Conservation (phyloP, 2,113 vertebrate genomes). For the Carollia perspicillata region DNA sequence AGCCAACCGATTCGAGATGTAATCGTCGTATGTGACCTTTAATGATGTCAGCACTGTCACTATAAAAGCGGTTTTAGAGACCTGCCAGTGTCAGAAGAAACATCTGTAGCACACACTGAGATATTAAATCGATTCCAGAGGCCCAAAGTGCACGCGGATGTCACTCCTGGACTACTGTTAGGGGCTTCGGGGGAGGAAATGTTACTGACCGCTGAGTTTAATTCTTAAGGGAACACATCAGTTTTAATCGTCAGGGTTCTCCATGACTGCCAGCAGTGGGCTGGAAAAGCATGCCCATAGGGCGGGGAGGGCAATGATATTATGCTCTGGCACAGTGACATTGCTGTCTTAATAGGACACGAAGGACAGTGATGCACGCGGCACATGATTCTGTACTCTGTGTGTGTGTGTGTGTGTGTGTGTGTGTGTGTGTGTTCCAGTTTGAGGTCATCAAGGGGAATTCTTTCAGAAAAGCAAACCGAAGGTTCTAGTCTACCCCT, state of each 20-base stretch:
- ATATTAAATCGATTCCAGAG: conserved; percentile 26
- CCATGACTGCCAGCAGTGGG: neutral
- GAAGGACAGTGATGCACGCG: neutral
- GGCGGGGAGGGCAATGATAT: neutral
- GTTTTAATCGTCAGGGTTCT: conserved; percentile 19
- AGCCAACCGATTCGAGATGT: neutral
- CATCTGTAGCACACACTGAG: neutral
- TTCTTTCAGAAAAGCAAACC: neutral
- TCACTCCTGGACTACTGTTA: conserved; percentile 23
- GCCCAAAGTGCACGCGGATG: neutral
- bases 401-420: too few species aligned
- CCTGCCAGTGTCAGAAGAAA: neutral
- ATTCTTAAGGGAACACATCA: conserved; percentile 47
- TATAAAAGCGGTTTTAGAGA: neutral
- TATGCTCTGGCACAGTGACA: neutral
- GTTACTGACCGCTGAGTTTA: neutral
- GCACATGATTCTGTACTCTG: neutral
- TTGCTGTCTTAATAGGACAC: neutral
- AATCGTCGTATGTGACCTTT: neutral
- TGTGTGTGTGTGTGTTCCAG: neutral
- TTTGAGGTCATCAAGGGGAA: neutral
- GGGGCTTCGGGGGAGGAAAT: conserved; percentile 41
- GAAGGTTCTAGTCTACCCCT: neutral
- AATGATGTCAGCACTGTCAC: neutral
- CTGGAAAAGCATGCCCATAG: neutral